Base-by-base conservation (phyloP, 1,140 invertebrate genomes). In the Diachasma alloeum region DNA sequence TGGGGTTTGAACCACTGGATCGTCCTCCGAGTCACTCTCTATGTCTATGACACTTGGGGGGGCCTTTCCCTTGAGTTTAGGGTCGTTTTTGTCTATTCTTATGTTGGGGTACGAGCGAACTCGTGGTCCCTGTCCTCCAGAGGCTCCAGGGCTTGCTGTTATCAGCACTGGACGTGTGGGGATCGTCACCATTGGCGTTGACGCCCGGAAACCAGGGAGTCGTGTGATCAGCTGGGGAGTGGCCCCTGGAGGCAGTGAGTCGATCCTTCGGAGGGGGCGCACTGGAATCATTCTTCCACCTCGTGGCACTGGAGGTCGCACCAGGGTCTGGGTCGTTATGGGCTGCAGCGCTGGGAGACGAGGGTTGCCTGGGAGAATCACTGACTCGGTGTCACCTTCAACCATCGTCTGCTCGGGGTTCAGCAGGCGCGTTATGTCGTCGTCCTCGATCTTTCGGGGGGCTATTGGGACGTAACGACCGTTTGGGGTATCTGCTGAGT, bases 31-130 rank as follows among this genome's bases (percentile, higher is more conserved):
- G 53, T 90, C 88, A 36, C 87, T 89, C 10, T 89, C 88, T 0
- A 90, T 31, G 17, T 90, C 84, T 39, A 90, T 89, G 4, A 90
- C 78, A 70, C 79, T 89, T 0, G 84, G 80, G 0, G 19, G 68
- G 24, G 26, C 13, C 2, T 69, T 72, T 19, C 1, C 56, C 19
- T 72, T 53, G 22, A n/a, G 72, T 69, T 63, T 63, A 13, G 68
- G 53, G 26, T 68, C 24, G 9, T 31, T 37, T 22, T 6, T n/a
- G 26, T 19, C 9, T n/a, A 0, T 11, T 46, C 46, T 24, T 10
- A 63, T 24, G 0, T 3, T 63, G 3, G 59, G 24, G 11, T 26
- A 63, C 1, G 15, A 4, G 9, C 24, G 19, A 4, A 59, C n/a
- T 1, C 53, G 53, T 19, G n/a, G 44, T 11, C n/a, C 48, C 0